These are phyloP conservation scores for Coptodon rendalli DNA, from an alignment of 2,113 vertebrate species.

Conservation along the genomic window DNA sequence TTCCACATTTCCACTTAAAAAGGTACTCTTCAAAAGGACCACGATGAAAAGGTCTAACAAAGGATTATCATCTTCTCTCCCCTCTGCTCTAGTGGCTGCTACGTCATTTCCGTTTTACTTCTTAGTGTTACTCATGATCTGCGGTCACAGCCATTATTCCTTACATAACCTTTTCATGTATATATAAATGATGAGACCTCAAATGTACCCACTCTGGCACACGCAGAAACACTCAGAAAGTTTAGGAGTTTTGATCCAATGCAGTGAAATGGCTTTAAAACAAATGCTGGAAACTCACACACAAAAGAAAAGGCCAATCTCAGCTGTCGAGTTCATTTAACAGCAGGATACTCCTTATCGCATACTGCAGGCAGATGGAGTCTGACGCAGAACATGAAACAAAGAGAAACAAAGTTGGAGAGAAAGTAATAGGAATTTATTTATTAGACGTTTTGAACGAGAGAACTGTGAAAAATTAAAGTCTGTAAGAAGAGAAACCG, in stretches of 20 bases:
- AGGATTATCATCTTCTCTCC: not conserved
- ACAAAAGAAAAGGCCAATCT: not conserved
- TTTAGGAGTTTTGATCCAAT: not conserved
- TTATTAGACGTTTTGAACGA: not conserved
- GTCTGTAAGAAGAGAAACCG: not conserved
- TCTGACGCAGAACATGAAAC: not conserved
- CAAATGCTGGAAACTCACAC: not conserved
- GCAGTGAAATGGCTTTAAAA: not conserved
- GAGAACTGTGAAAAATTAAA: not conserved
- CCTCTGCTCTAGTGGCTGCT: not conserved
- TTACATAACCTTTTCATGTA: not conserved
- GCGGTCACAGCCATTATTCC: not conserved
- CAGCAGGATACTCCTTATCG: conserved; percentile 11
- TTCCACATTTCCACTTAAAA: conserved; percentile 19
- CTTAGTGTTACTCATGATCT: not conserved
- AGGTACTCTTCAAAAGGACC: not conserved
- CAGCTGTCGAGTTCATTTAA: not conserved
- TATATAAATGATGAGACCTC: not conserved
- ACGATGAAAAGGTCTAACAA: not conserved
- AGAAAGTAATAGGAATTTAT: not conserved
- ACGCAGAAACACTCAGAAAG: not conserved
- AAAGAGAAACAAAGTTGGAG: not conserved
- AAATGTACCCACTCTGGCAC: not conserved
- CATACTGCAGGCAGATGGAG: not conserved
- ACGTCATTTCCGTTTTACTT: not conserved